phyloP scores from a whole-genome alignment of 2,888 invertebrate species.

The Callosobruchus maculatus region DNA sequence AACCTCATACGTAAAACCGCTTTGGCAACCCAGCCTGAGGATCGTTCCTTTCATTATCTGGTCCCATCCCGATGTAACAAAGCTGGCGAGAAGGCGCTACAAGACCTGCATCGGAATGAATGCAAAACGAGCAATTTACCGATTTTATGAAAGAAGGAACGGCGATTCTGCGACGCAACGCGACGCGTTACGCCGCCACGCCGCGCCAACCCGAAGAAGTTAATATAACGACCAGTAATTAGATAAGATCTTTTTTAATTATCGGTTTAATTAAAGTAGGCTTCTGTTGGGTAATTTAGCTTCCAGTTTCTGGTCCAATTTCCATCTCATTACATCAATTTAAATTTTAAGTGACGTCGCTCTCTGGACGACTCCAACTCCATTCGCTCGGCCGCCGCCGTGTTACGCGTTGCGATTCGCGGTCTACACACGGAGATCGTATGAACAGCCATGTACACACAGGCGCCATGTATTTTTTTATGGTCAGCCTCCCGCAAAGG shows the following conservation, averaged over 20 bases:
- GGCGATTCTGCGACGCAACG: too few species aligned
- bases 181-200: too few species aligned
- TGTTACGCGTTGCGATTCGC: neutral
- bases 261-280: slow-evolving; percentile 48
- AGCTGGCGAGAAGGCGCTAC: neutral
- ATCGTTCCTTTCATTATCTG: neutral
- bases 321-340: slow-evolving; percentile 48
- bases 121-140: neutral
- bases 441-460: too few species aligned
- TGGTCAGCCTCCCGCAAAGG: too few species aligned
- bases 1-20: too few species aligned
- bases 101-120: neutral
- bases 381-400: too few species aligned
- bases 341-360: slow-evolving; percentile 37
- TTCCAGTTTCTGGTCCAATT: slow-evolving; percentile 44
- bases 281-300: slow-evolving; percentile 45
- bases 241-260: slow-evolving; percentile 45
- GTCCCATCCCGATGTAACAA: neutral
- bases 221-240: slow-evolving; percentile 15
- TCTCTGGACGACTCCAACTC: slow-evolving; percentile 17
- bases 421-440: neutral
- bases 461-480: too few species aligned
- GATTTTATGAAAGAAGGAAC: neutral
- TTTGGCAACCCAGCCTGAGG: neutral
- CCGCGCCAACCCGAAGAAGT: neutral